Conservation (phyloP, 2,113 vertebrate species). For the Forbesichthys papilliferus region DNA sequence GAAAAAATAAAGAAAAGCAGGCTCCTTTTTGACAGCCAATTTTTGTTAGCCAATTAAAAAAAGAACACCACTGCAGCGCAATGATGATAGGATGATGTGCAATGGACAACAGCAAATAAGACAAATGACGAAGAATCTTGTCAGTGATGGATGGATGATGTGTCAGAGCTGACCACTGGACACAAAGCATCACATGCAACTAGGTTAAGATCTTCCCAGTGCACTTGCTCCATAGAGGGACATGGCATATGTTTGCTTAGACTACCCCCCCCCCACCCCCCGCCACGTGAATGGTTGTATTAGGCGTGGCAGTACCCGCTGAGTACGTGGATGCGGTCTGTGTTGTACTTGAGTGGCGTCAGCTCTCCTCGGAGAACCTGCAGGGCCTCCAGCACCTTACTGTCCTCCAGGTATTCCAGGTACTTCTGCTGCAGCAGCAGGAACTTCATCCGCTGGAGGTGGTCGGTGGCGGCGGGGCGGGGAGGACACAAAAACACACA, state of each 20-base stretch:
- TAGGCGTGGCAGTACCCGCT: conserved; percentile 84
- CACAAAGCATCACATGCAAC: too few species aligned
- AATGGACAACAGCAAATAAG: too few species aligned
- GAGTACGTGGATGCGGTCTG: conserved; percentile 96
- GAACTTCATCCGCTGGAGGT: conserved; percentile 97
- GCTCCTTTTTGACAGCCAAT: background rate
- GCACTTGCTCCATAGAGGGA: too few species aligned
- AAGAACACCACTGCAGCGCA: background rate
- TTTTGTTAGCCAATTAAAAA: background rate
- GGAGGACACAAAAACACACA: conserved; percentile 11
- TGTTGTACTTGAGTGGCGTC: conserved; percentile 98
- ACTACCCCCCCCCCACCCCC: too few species aligned
- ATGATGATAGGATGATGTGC: background rate
- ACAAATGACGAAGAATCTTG: too few species aligned
- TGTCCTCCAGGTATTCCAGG: conserved; percentile 98
- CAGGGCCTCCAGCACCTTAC: conserved; percentile 97
- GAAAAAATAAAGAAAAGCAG: too few species aligned
- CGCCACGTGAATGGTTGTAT: background rate
- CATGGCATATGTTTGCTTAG: too few species aligned
- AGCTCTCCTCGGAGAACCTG: conserved; percentile 96
- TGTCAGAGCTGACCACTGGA: too few species aligned
- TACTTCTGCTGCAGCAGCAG: conserved; percentile 99
- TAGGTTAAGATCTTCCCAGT: too few species aligned
- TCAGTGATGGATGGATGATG: too few species aligned
- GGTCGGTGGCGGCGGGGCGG: conserved; percentile 59